phyloP scores from a whole-genome alignment of 2,797 vertebrate genomes.

The Strix occidentalis region DNA sequence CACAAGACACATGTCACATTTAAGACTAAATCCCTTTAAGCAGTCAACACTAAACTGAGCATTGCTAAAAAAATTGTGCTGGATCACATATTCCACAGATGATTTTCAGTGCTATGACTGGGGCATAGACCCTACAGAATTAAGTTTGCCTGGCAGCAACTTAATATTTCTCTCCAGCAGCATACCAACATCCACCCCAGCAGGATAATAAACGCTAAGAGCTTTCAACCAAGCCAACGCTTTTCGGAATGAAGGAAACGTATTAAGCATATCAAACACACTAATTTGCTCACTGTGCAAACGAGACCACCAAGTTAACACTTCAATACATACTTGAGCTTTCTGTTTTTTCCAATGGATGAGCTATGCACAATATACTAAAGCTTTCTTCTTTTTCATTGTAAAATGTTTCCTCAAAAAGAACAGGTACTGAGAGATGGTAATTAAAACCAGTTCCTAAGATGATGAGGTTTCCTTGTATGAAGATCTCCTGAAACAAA shows the following conservation, averaged over 20 bases:
- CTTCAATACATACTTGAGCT: conserved; percentile 67
- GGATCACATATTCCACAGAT: neutral
- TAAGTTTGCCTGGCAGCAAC: neutral
- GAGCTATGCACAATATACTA: conserved; percentile 90
- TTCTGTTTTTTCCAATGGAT: conserved; percentile 80
- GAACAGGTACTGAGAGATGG: conserved; percentile 82
- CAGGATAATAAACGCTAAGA: neutral
- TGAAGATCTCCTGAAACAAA: conserved; percentile 83
- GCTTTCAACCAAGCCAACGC: neutral
- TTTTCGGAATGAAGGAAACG: neutral
- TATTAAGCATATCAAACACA: neutral
- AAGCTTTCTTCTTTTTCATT: conserved; percentile 96
- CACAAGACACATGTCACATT: neutral
- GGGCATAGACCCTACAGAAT: neutral
- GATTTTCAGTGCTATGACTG: neutral
- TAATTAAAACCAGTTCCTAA: conserved; percentile 83
- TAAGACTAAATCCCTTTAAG: neutral
- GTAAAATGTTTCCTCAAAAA: conserved; percentile 99
- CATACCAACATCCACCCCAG: neutral
- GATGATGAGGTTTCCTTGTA: conserved; percentile 87
- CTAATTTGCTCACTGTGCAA: neutral
- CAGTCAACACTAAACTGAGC: neutral
- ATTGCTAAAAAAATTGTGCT: neutral
- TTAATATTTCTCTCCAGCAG: neutral
- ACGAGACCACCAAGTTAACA: neutral